These are phyloP conservation scores for Tigriopus japonicus DNA, from an alignment of 1,140 invertebrate genomes.

Conservation along the genomic window DNA sequence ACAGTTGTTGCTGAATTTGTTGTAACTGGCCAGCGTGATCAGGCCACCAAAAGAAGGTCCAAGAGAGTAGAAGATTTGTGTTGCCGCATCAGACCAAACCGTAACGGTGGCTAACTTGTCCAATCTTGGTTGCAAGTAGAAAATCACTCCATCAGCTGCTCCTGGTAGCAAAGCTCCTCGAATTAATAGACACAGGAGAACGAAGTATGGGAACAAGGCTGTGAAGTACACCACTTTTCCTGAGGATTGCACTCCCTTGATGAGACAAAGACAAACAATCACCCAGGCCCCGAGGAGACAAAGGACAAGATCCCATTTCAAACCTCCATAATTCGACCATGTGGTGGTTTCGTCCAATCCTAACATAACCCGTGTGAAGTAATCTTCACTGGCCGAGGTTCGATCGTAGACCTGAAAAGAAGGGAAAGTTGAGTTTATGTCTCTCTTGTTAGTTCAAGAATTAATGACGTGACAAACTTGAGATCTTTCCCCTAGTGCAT, in stretches of 20 bases:
- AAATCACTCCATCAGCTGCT: constrained; percentile 67
- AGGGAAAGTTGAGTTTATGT: too few relatives aligned
- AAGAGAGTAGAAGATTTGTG: constrained; percentile 34
- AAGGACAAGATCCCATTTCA: neutral
- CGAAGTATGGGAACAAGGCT: constrained; percentile 25
- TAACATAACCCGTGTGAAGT: neutral
- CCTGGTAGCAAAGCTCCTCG: constrained; percentile 76
- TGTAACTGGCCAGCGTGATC: constrained; percentile 38
- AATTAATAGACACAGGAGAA: constrained; percentile 68
- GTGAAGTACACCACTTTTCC: constrained; percentile 39
- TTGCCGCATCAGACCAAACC: constrained; percentile 26
- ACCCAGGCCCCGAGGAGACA: constrained; percentile 36
- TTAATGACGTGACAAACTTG: neutral
- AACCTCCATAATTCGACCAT: neutral
- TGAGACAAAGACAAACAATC: constrained; percentile 35
- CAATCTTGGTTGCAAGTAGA: constrained; percentile 87
- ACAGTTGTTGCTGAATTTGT: constrained; percentile 37
- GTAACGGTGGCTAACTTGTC: constrained; percentile 55
- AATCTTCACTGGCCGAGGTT: neutral
- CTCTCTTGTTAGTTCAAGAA: too few relatives aligned
- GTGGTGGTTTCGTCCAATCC: neutral
- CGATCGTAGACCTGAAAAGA: too few relatives aligned
- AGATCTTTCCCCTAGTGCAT: neutral
- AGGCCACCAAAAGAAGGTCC: constrained; percentile 36
- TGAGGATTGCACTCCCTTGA: constrained; percentile 40